These are phyloP conservation scores for Amyelois transitella DNA, from an alignment of 1,140 invertebrate species.

Conservation along the genomic window DNA sequence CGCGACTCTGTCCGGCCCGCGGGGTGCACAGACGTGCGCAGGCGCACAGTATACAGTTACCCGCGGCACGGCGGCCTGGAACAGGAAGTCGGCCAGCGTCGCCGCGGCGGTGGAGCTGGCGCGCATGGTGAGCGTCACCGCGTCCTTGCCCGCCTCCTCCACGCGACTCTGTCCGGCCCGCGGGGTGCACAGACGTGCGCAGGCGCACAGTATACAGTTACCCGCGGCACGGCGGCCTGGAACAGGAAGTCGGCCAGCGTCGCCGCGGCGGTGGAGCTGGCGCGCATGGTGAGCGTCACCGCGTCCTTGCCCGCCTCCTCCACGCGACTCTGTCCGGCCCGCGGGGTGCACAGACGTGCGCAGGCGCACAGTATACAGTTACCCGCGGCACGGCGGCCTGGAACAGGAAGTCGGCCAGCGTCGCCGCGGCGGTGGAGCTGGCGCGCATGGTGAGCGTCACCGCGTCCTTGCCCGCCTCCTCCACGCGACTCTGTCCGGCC, in stretches of 20 bases:
- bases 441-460: slow-evolving; percentile 92
- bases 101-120: slow-evolving; percentile 79
- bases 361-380: too few relatives aligned
- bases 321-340: slow-evolving; percentile 83
- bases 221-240: slow-evolving; percentile 96
- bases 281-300: slow-evolving; percentile 89
- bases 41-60: too few relatives aligned
- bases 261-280: slow-evolving; percentile 77
- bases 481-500: slow-evolving; percentile 82
- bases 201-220: too few relatives aligned
- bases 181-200: slow-evolving; percentile 87
- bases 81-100: slow-evolving; percentile 94
- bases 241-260: slow-evolving; percentile 95
- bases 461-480: slow-evolving; percentile 85
- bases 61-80: slow-evolving; percentile 96
- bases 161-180: slow-evolving; percentile 85
- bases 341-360: slow-evolving; percentile 88
- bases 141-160: slow-evolving; percentile 87
- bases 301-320: slow-evolving; percentile 89
- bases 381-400: slow-evolving; percentile 97
- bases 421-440: slow-evolving; percentile 75
- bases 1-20: slow-evolving; percentile 84
- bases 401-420: slow-evolving; percentile 96
- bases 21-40: slow-evolving; percentile 88
- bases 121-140: too few relatives aligned